Conservation (phyloP, 2,797 vertebrate species). For the Sebastes wilsoni region DNA sequence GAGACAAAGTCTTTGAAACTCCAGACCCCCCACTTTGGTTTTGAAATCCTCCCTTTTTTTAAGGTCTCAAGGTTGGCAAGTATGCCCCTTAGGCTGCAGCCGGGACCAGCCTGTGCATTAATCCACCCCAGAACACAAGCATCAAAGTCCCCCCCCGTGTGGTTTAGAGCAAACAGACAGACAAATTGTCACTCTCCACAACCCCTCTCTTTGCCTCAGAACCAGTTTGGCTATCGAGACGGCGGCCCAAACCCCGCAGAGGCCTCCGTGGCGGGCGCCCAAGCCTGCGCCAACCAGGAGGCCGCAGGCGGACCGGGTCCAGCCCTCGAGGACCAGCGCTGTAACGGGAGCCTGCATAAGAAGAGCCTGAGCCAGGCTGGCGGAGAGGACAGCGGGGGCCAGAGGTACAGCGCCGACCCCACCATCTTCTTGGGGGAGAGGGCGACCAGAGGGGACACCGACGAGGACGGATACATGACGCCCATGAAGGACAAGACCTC, state of each 20-base stretch:
- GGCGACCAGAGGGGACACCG: conserved; percentile 82
- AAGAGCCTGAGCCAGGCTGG: conserved; percentile 80
- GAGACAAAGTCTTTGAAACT: too few species aligned
- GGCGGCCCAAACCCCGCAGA: conserved; percentile 79
- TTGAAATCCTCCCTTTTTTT: too few species aligned
- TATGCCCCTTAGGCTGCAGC: too few species aligned
- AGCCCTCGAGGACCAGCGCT: conserved; percentile 88
- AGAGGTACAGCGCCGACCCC: conserved; percentile 95
- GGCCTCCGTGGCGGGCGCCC: conserved; percentile 62
- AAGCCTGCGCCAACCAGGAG: conserved; percentile 81
- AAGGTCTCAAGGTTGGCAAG: too few species aligned
- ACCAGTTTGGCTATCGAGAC: conserved; percentile 93
- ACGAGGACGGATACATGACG: conserved; percentile 95
- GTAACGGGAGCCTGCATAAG: conserved; percentile 92
- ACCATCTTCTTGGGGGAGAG: conserved; percentile 90
- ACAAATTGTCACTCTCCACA: not conserved
- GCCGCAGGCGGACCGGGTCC: conserved; percentile 75
- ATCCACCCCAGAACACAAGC: not conserved
- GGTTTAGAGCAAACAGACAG: not conserved
- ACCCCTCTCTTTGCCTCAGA: conserved; percentile 76
- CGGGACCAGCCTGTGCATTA: fast-evolving
- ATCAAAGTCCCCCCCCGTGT: not conserved
- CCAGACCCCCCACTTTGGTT: too few species aligned
- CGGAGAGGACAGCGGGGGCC: conserved; percentile 87
- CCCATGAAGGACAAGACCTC: conserved; percentile 93